Percentiles rank a stretch among this genome's conserved stretches.
Evolutionary conservation across 2,888 invertebrate species (phyloP).

Genomic region (Ochlodes sylvanus): DNA sequence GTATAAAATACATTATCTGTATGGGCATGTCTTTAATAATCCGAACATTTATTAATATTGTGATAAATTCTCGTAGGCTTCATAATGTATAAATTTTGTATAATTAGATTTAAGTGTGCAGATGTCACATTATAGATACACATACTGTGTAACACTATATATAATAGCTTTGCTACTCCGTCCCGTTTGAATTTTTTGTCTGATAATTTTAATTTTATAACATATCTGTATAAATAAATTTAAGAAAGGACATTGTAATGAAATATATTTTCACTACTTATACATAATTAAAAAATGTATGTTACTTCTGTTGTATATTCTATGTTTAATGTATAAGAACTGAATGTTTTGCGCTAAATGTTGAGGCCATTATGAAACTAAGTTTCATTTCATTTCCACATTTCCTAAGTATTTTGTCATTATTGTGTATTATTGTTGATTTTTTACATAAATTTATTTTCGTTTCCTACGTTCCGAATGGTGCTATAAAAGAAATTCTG

Average conservation of each 20-base stretch:
- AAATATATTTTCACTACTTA: slow-evolving; percentile 53
- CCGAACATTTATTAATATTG: neutral
- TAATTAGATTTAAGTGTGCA: slow-evolving; percentile 54
- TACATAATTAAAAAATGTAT: slow-evolving; percentile 40
- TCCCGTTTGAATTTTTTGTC: slow-evolving; percentile 47
- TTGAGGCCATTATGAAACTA: slow-evolving; percentile 48
- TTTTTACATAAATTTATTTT: slow-evolving; percentile 38
- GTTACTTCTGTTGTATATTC: slow-evolving; percentile 28
- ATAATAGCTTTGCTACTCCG: slow-evolving; percentile 47
- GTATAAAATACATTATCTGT: slow-evolving; percentile 30
- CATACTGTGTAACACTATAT: slow-evolving; percentile 43
- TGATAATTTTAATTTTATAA: slow-evolving; percentile 34
- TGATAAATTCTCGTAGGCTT: neutral
- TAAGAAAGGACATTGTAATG: slow-evolving; percentile 43
- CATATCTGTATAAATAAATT: slow-evolving; percentile 44
- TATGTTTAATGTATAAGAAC: slow-evolving; percentile 30
- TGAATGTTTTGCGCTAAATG: slow-evolving; percentile 19
- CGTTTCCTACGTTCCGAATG: slow-evolving; percentile 63
- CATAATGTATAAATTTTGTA: slow-evolving; percentile 7
- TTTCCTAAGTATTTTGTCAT: slow-evolving; percentile 43
- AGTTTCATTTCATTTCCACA: slow-evolving; percentile 45
- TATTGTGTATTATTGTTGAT: slow-evolving; percentile 36
- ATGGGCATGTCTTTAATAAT: neutral
- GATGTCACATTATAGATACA: slow-evolving; percentile 49
- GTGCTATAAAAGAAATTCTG: slow-evolving; percentile 78